A percentile compares a stretch with the other conserved stretches of the same genome.
phyloP scores from a whole-genome alignment of 1,140 invertebrate genomes.

The Pachypsylla venusta region DNA sequence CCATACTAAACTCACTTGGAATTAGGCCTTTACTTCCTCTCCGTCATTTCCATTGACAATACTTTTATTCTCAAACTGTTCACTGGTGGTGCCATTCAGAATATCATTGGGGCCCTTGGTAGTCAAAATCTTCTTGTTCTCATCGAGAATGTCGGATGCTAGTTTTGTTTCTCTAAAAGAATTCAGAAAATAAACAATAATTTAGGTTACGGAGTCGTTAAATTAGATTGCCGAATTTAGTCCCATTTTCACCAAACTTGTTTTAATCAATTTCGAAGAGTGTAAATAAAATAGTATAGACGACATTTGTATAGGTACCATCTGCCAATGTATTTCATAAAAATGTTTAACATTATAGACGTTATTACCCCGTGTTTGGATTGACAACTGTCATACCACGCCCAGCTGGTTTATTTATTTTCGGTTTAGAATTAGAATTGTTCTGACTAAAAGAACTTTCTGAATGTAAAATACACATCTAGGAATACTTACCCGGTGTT shows the following conservation, averaged over 20 bases:
- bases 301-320: no score
- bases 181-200: constrained; percentile 2
- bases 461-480: no score
- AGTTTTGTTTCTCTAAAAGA: constrained; percentile 14
- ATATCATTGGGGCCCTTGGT: not conserved
- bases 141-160: constrained; percentile 12
- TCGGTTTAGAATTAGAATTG: constrained; percentile 26
- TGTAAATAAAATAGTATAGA: no score
- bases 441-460: no score
- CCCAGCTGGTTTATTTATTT: constrained; percentile 16
- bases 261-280: no score
- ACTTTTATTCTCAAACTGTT: not conserved
- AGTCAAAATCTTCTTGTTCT: constrained; percentile 15
- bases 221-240: no score
- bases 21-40: not conserved
- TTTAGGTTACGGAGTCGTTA: not conserved
- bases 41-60: not conserved
- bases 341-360: no score
- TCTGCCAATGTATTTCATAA: no score
- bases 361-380: constrained; percentile 20
- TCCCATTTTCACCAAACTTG: no score
- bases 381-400: constrained; percentile 26
- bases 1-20: constrained; percentile 7
- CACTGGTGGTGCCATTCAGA: not conserved
- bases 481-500: constrained; percentile 19